A percentile compares a stretch with the other conserved stretches of the same genome.
phyloP scores from a whole-genome alignment of 2,797 vertebrate species.

The Lutjanus campechanus region DNA sequence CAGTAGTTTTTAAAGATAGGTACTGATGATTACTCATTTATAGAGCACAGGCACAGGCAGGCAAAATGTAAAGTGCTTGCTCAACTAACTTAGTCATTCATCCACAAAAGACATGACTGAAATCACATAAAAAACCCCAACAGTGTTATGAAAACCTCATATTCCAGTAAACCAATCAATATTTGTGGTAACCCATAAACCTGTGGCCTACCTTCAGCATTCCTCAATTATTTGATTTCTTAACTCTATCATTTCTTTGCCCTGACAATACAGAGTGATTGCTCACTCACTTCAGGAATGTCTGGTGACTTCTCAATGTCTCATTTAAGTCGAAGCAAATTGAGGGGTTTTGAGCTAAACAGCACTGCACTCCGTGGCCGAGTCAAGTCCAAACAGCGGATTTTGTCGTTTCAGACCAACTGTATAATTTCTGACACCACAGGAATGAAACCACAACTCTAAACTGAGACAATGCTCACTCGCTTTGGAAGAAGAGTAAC shows the following conservation, averaged over 20 bases:
- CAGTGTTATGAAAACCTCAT: constrained; percentile 32
- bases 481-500: constrained; percentile 23
- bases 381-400: constrained; percentile 79
- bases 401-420: constrained; percentile 69
- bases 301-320: constrained; percentile 78
- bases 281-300: constrained; percentile 78
- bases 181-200: constrained; percentile 41
- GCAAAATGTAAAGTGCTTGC: constrained; percentile 21
- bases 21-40: constrained; percentile 9
- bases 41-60: constrained; percentile 5
- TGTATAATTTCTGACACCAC: constrained; percentile 82
- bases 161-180: constrained; percentile 34
- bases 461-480: constrained; percentile 69
- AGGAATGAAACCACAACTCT: constrained; percentile 82
- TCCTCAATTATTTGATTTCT: constrained; percentile 41
- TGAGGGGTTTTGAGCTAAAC: constrained; percentile 79
- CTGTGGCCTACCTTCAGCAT: constrained; percentile 29
- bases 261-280: constrained; percentile 55
- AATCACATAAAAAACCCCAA: constrained; percentile 24
- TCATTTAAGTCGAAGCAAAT: constrained; percentile 82
- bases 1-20: neutral
- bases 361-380: constrained; percentile 59
- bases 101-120: constrained; percentile 8
- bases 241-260: constrained; percentile 40
- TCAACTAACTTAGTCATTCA: constrained; percentile 32